Evolutionary conservation across 2,113 vertebrate species (phyloP).

Genomic region (Myocastor coypus): DNA sequence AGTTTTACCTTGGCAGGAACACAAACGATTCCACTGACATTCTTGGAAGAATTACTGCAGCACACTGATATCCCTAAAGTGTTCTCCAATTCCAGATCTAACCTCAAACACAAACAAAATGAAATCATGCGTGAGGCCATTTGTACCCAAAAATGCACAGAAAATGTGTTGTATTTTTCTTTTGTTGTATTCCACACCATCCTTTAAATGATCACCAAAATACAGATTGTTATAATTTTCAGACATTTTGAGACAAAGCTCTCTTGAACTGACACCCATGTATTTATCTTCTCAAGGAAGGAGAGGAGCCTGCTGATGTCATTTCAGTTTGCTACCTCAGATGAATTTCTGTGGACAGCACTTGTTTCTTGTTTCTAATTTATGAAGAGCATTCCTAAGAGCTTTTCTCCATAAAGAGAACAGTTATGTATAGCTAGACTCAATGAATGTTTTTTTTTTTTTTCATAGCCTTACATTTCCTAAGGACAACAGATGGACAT

Average conservation of each 20-base stretch:
- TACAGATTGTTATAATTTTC: conserved; percentile 32
- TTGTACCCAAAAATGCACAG: background rate
- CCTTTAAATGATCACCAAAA: background rate
- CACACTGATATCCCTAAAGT: background rate
- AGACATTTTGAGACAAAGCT: conserved; percentile 24
- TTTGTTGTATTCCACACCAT: background rate
- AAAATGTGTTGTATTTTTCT: background rate
- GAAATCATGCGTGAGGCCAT: background rate
- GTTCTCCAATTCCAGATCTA: conserved; percentile 34
- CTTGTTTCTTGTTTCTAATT: conserved; percentile 39
- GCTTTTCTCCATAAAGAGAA: conserved; percentile 42
- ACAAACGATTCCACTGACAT: background rate
- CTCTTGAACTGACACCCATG: conserved; percentile 42
- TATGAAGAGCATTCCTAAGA: conserved; percentile 38
- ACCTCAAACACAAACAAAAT: background rate
- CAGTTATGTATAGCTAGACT: conserved; percentile 52
- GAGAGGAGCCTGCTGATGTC: background rate
- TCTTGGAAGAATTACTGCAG: background rate
- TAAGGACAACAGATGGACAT: conserved; percentile 75
- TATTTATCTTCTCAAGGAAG: conserved; percentile 21
- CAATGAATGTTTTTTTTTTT: conserved; percentile 52
- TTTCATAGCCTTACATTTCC: conserved; percentile 65
- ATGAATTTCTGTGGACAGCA: conserved; percentile 55
- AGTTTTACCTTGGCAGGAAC: background rate
- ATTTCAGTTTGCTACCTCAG: conserved; percentile 31